Conservation (phyloP, 2,888 invertebrate species). For the Junonia oenone region DNA sequence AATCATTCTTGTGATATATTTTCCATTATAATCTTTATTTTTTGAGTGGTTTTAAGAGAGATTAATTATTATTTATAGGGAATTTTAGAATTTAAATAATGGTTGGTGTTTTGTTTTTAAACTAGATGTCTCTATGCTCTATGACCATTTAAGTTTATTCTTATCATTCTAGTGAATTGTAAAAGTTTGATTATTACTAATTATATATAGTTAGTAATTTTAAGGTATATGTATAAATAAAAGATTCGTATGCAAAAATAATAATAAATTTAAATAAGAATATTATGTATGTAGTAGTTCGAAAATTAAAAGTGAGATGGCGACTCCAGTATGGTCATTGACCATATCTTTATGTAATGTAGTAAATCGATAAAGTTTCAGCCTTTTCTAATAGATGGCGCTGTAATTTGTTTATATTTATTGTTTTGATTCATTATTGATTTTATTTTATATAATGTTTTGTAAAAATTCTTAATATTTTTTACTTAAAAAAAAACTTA, state of each 20-base stretch:
- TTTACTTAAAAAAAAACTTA: too few relatives aligned
- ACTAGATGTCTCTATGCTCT: conserved; percentile 45
- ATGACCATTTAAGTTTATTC: conserved; percentile 26
- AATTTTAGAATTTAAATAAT: conserved; percentile 14
- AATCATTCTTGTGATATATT: conserved; percentile 43
- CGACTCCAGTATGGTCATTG: conserved; percentile 27
- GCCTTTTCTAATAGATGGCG: conserved; percentile 25
- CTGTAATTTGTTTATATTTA: not conserved
- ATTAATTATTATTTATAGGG: not conserved
- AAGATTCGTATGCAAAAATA: too few relatives aligned
- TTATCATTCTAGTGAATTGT: too few relatives aligned
- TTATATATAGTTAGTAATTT: too few relatives aligned
- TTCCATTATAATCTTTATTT: conserved; percentile 27
- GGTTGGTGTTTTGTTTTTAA: conserved; percentile 35
- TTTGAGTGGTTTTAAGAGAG: not conserved
- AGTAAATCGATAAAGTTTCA: conserved; percentile 14
- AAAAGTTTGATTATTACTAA: too few relatives aligned
- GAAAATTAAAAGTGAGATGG: conserved; percentile 19
- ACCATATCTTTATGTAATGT: conserved; percentile 20
- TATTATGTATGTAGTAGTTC: conserved; percentile 1
- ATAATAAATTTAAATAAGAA: not conserved
- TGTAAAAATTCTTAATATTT: too few relatives aligned
- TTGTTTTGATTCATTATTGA: not conserved
- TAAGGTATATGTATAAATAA: too few relatives aligned
- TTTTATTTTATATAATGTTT: not conserved